A percentile compares a stretch with the other conserved stretches of the same genome.
These are phyloP conservation scores for Novumbra hubbsi DNA, from an alignment of 2,797 vertebrate species.

Conservation along the genomic window DNA sequence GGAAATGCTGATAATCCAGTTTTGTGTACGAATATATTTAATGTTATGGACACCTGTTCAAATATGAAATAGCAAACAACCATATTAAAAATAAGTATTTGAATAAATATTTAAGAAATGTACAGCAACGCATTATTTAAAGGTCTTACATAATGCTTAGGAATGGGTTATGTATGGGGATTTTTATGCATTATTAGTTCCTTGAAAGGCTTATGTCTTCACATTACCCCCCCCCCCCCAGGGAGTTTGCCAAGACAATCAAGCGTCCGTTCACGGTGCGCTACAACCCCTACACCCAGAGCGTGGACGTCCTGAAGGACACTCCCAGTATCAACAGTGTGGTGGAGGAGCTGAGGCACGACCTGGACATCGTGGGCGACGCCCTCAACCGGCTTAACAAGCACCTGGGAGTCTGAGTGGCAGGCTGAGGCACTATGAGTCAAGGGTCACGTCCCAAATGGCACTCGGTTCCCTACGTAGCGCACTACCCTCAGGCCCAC, in stretches of 20 bases:
- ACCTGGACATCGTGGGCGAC: constrained; percentile 89
- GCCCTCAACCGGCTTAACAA: constrained; percentile 89
- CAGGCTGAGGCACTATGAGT: background rate
- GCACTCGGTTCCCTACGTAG: background rate
- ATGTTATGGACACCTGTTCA: no score
- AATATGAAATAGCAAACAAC: no score
- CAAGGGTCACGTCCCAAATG: background rate
- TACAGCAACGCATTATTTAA: background rate
- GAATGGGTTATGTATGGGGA: background rate
- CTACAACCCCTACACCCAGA: constrained; percentile 96
- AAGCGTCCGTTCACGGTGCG: constrained; percentile 92
- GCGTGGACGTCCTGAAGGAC: constrained; percentile 90
- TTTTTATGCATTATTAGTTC: background rate
- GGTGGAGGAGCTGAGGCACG: constrained; percentile 89
- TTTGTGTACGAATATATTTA: no score
- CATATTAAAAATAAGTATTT: no score
- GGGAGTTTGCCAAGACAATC: constrained; percentile 97
- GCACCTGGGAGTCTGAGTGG: constrained; percentile 78
- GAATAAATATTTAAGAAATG: background rate
- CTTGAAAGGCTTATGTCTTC: background rate
- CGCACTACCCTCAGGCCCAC: background rate
- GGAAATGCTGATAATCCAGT: no score
- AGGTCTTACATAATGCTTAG: background rate
- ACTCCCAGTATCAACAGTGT: constrained; percentile 85
- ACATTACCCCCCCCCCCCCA: constrained; percentile 48